Conservation (phyloP, 2,797 vertebrate species). For the Florisuga fusca region DNA sequence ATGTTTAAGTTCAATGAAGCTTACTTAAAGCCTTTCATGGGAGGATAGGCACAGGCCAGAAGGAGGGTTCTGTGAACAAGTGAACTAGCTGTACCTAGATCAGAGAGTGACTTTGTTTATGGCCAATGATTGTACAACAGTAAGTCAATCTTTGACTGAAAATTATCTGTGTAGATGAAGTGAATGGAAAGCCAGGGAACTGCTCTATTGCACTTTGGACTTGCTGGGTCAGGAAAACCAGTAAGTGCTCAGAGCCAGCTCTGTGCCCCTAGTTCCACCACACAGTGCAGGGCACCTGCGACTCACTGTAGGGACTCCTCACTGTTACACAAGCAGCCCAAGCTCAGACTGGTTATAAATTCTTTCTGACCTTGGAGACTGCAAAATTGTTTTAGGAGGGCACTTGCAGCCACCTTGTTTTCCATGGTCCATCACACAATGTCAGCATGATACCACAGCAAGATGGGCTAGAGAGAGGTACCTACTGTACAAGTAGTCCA, state of each 20-base stretch:
- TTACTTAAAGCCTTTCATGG: neutral
- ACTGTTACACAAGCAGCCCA: neutral
- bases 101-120: neutral
- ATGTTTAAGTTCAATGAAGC: neutral
- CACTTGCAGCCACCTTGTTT: neutral
- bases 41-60: neutral
- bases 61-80: neutral
- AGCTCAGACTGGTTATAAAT: neutral
- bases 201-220: neutral
- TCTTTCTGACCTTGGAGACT: neutral
- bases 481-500: neutral
- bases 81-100: neutral
- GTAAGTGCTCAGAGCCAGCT: neutral
- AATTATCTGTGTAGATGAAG: neutral
- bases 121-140: neutral
- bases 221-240: neutral
- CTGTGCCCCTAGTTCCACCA: neutral
- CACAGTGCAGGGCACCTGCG: neutral
- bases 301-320: neutral
- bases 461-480: neutral
- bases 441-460: accelerated
- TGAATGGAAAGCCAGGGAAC: neutral
- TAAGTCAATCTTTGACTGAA: neutral
- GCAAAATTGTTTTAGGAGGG: neutral
- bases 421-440: neutral